Percentiles rank a stretch among this genome's conserved stretches.
Evolutionary conservation across 2,797 vertebrate genomes (phyloP).

Genomic region (Bradypodion pumilum): DNA sequence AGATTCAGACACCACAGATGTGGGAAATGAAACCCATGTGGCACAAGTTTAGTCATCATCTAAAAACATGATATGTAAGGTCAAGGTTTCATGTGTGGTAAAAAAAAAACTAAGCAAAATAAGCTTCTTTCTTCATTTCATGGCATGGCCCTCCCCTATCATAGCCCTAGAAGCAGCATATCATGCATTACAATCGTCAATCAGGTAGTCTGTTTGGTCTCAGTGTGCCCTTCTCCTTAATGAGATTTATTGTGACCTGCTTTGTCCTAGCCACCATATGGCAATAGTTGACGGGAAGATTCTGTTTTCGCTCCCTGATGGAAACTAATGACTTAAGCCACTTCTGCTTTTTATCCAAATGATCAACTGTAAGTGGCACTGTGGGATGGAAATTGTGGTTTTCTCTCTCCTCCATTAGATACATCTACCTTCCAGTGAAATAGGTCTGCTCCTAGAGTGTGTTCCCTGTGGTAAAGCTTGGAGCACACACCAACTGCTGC

Average conservation of each 20-base stretch:
- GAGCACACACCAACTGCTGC: too few species aligned
- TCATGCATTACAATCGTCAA: neutral
- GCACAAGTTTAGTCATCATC: neutral
- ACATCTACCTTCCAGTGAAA: too few species aligned
- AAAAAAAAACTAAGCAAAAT: neutral
- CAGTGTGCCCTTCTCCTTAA: neutral
- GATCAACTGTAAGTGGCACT: too few species aligned
- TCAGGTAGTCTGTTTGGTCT: neutral
- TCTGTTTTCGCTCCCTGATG: too few species aligned
- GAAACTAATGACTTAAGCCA: too few species aligned
- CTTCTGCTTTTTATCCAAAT: too few species aligned
- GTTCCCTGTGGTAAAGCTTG: too few species aligned
- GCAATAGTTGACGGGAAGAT: too few species aligned
- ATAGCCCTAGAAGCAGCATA: neutral
- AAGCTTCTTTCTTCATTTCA: neutral
- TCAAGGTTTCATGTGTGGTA: neutral
- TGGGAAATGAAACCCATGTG: constrained; percentile 10
- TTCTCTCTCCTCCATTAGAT: too few species aligned
- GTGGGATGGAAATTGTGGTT: too few species aligned
- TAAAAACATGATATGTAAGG: neutral
- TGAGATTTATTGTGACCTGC: neutral
- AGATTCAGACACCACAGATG: neutral
- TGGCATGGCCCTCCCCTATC: neutral
- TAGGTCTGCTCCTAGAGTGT: too few species aligned
- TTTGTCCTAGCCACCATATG: neutral